These are phyloP conservation scores for Neuroscelio doddi DNA, from an alignment of 2,888 invertebrate genomes.

Conservation along the genomic window DNA sequence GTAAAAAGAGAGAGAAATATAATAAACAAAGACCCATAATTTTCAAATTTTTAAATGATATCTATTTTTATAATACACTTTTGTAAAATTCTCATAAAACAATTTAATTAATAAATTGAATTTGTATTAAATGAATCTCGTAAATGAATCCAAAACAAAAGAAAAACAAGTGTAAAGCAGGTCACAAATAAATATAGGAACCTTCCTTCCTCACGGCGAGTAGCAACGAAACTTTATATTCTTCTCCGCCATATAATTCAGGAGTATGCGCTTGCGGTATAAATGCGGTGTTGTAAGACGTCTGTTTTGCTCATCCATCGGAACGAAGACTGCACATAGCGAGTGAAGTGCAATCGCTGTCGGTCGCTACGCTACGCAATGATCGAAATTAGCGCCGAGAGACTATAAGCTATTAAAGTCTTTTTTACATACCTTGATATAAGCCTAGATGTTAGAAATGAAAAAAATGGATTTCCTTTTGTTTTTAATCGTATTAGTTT, in stretches of 20 bases:
- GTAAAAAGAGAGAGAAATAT: too few relatives aligned
- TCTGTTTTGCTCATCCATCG: constrained; percentile 14
- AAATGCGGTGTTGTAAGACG: constrained; percentile 13
- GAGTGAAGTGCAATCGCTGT: constrained; percentile 14
- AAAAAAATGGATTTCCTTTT: too few relatives aligned
- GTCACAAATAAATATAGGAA: constrained; percentile 1
- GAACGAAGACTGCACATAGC: constrained; percentile 10
- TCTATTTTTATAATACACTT: too few relatives aligned
- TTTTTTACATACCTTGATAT: constrained; percentile 12
- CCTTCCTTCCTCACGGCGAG: constrained; percentile 1
- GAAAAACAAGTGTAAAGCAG: not conserved
- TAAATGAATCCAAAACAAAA: too few relatives aligned
- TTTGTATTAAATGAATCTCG: too few relatives aligned
- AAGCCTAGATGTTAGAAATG: too few relatives aligned
- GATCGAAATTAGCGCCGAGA: constrained; percentile 26
- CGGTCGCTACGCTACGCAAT: constrained; percentile 23
- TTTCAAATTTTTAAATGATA: too few relatives aligned
- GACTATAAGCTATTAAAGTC: constrained; percentile 12
- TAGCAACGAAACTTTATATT: constrained; percentile 16
- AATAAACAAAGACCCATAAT: too few relatives aligned
- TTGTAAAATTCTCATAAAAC: too few relatives aligned
- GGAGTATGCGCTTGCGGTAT: constrained; percentile 9
- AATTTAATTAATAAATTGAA: too few relatives aligned
- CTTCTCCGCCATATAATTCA: constrained; percentile 20
- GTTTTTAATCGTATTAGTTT: too few relatives aligned